Base-by-base conservation (phyloP, 1,140 invertebrate species). In the Trachelipus rathkii region DNA sequence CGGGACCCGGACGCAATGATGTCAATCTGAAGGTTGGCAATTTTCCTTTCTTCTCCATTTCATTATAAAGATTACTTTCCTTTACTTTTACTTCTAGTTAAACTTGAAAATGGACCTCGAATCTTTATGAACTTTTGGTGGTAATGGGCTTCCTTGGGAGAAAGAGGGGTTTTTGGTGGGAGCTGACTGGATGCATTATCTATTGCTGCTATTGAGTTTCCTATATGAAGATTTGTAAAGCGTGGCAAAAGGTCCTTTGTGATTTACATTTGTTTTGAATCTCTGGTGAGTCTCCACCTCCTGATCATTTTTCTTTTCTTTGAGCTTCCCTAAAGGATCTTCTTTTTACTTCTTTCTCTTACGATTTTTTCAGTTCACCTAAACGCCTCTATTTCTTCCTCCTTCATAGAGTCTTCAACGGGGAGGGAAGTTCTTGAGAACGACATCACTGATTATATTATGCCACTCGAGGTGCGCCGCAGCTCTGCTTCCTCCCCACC, bases 281-380 rank as follows among this genome's bases (percentile, higher is more conserved):
- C 19, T 60, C 50, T 19, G 50, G 50, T 19, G 50, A 60, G 11
- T 60, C 50, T 13, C 50, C 50, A 13, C 50, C 76, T 21, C 53
- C 76, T 44, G 21, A 66, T 23, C 87, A 91, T 8, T 92, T 91
- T 85, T 93, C 92, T 92, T 91, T 81, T 91, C 89, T 82, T 89
- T 87, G 13, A 85, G 83, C 84, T 88, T 9, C 90, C 87, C 82
- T 90, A 85, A 84, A 92, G 90, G 72, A 94, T 83, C 85, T 93
- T 89, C 82, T 89, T 88, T 78, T 92, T 85, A 79, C 89, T 88
- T 77, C 89, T 89, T 75, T 89, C 88, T 83, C 93, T 91, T 84
- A 90, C 87, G 83, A 90, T 88, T 70, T 91, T 88, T 75, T 91
- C 85, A 71, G 87, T 88, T 82, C 89, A 3, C 50, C 50, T 19